These are phyloP conservation scores for Pangasianodon gigas DNA, from an alignment of 2,113 vertebrate genomes.

Conservation along the genomic window DNA sequence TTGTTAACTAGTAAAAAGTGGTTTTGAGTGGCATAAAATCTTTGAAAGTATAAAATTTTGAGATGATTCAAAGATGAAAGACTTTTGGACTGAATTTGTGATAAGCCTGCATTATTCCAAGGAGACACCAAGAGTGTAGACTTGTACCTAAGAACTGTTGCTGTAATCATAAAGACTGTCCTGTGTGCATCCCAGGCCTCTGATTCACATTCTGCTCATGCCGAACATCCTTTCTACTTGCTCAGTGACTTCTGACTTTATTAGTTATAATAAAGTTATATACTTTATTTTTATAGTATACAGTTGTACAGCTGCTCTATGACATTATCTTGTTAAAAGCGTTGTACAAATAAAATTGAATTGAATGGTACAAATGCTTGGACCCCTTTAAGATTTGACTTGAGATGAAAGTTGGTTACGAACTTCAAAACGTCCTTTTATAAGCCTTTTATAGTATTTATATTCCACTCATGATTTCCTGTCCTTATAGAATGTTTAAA, in stretches of 20 bases:
- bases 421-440: neutral
- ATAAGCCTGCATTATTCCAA: neutral
- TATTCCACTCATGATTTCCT: neutral
- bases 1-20: neutral
- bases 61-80: neutral
- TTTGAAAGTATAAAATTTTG: neutral
- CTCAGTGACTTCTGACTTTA: neutral
- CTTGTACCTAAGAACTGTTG: neutral
- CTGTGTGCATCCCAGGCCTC: neutral
- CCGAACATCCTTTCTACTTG: neutral
- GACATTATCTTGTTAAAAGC: neutral
- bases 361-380: neutral
- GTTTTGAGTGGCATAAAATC: neutral
- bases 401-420: neutral
- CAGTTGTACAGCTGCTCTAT: neutral
- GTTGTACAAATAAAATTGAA: neutral
- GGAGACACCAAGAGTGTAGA: neutral
- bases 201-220: neutral
- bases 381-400: neutral
- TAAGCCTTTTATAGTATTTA: neutral
- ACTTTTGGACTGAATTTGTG: neutral
- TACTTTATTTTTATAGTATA: neutral
- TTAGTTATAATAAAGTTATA: too few species aligned
- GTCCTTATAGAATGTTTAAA: neutral
- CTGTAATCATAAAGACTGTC: neutral